Base-by-base conservation (phyloP, 2,797 vertebrate genomes). In the Lindbergichthys nudifrons region DNA sequence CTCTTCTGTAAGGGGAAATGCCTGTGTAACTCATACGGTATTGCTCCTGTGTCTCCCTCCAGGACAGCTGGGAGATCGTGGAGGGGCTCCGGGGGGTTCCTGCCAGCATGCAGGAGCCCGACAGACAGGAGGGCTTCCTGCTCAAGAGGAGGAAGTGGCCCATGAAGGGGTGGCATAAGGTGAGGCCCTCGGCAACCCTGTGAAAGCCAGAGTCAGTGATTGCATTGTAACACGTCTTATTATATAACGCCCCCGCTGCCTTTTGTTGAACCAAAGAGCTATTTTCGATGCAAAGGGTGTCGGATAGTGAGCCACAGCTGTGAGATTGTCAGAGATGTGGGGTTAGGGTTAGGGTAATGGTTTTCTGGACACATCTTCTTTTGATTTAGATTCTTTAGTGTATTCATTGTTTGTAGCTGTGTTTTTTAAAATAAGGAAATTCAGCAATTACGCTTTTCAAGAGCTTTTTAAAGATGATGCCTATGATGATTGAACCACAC, bases 141-240 rank as follows among this genome's bases (percentile, higher is more conserved):
- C 94, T 99, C 85, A 99, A 99, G 91, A 99, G 95, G 88, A 96
- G 97, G 80, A 99, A 99, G 88, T 99, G 98, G 98, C 98, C 98
- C 69, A 95, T 99, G 94, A 99, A 99, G 91, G 98, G 98, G 43
- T 99, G 98, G 98, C 98, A 99, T 86, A 99, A 99, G 96, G 98
- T 99, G 87, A 88, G 93, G 32, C 36, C 21, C 32, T 72, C 65
- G 18, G 26, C 45, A 54, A 30, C 13, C 50, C 52, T 52, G 9
- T 59, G 62, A 42, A 67, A 52, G 15, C 21, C 54, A 10, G 50
- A 69, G 46, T 68, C 47, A 32, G 14, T 32, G 46, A 21, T 43
- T 19, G 2, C 56, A 32, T 18, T 15, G 11, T 18, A 46, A 61
- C 13, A 3, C 23, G 1, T 48, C 62, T 77, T 80, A 48, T 70